These are phyloP conservation scores for Drosophila bifasciata DNA, from an alignment of 1,140 invertebrate genomes.

Conservation along the genomic window DNA sequence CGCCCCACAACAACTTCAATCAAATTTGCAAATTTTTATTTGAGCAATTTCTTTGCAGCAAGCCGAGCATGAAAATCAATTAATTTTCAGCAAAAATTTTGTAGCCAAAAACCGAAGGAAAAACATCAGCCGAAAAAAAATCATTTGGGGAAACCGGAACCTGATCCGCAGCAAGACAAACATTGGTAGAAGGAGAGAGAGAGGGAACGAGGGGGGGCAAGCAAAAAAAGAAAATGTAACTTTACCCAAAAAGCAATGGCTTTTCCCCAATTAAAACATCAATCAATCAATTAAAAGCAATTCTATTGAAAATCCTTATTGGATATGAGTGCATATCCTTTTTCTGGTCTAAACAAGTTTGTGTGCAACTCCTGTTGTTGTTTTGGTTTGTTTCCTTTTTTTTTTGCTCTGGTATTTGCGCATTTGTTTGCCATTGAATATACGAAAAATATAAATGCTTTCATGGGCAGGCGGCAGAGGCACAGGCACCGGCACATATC, in stretches of 20 bases:
- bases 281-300: slow-evolving; percentile 82
- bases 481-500: slow-evolving; percentile 24
- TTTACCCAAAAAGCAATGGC: slow-evolving; percentile 51
- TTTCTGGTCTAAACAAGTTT: slow-evolving; percentile 68
- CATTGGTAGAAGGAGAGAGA: slow-evolving; percentile 1
- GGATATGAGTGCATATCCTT: slow-evolving; percentile 64
- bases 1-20: slow-evolving; percentile 70
- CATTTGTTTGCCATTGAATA: slow-evolving; percentile 68
- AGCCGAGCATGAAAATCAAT: slow-evolving; percentile 81
- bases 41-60: slow-evolving; percentile 76
- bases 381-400: slow-evolving; percentile 17
- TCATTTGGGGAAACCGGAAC: slow-evolving; percentile 41
- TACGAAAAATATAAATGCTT: slow-evolving; percentile 69
- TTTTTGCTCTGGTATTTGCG: slow-evolving; percentile 34
- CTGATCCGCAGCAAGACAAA: slow-evolving; percentile 51
- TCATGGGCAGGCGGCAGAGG: slow-evolving; percentile 41
- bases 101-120: slow-evolving; percentile 36
- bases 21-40: slow-evolving; percentile 82
- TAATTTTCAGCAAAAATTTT: slow-evolving; percentile 79
- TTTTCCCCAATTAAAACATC: slow-evolving; percentile 82
- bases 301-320: slow-evolving; percentile 73
- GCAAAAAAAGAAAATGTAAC: slow-evolving; percentile 40
- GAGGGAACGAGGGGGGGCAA: slow-evolving; percentile 22
- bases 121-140: slow-evolving; percentile 39
- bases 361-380: slow-evolving; percentile 13